phyloP scores from a whole-genome alignment of 2,113 vertebrate genomes.

The Ceratotherium simum region DNA sequence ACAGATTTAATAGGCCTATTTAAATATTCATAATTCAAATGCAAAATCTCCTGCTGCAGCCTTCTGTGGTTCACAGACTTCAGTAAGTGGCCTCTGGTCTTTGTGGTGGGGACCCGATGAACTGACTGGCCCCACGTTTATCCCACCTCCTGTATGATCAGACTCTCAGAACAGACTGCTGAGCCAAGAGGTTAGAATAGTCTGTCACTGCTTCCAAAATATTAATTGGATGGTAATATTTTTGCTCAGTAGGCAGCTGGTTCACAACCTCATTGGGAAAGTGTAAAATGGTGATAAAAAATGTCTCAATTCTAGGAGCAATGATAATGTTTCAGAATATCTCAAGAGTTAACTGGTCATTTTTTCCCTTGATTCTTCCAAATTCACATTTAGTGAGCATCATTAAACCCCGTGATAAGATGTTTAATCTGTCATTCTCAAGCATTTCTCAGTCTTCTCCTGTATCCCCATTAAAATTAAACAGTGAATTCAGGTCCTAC shows the following conservation, averaged over 20 bases:
- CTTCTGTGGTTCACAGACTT: slow-evolving; percentile 67
- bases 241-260: slow-evolving; percentile 78
- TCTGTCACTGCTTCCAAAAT: slow-evolving; percentile 80
- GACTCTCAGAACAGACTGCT: slow-evolving; percentile 75
- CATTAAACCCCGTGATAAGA: background rate
- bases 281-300: slow-evolving; percentile 76
- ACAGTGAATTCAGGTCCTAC: background rate
- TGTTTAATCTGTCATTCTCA: background rate
- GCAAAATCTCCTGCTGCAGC: slow-evolving; percentile 43
- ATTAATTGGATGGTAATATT: slow-evolving; percentile 83
- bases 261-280: slow-evolving; percentile 79
- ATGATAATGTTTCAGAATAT: slow-evolving; percentile 60
- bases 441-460: background rate
- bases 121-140: background rate
- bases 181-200: slow-evolving; percentile 70
- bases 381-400: slow-evolving; percentile 36
- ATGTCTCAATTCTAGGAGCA: slow-evolving; percentile 63
- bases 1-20: slow-evolving; percentile 76
- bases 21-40: slow-evolving; percentile 80
- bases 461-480: background rate
- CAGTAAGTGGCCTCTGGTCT: slow-evolving; percentile 58
- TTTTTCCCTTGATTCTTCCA: slow-evolving; percentile 26
- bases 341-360: slow-evolving; percentile 47
- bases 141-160: slow-evolving; percentile 64
- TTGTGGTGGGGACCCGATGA: background rate